A percentile compares a stretch with the other conserved stretches of the same genome.
phyloP scores from a whole-genome alignment of 1,140 invertebrate species.

The Nebria ingens region DNA sequence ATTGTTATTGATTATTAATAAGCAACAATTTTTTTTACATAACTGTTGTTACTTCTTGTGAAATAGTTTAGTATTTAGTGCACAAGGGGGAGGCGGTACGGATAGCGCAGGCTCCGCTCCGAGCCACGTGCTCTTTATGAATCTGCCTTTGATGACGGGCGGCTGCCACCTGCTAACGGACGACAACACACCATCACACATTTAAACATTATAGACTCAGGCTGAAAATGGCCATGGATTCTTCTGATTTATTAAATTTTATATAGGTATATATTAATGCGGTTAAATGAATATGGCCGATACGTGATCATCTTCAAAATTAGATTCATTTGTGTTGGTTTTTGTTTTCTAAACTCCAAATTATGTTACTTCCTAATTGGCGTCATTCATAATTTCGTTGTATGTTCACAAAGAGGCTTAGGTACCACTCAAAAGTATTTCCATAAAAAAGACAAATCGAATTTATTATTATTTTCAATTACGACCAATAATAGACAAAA shows the following conservation, averaged over 20 bases:
- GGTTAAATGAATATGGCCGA: no score
- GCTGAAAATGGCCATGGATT: no score
- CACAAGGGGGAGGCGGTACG: not conserved
- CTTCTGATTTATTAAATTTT: no score
- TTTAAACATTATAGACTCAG: not conserved
- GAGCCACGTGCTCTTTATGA: conserved; percentile 3
- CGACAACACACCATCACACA: not conserved
- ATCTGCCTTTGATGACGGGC: conserved; percentile 4
- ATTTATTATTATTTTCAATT: not conserved
- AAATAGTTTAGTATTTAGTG: not conserved
- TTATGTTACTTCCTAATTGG: no score
- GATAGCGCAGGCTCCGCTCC: conserved; percentile 1
- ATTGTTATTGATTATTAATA: no score
- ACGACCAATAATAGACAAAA: not conserved
- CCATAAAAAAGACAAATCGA: not conserved
- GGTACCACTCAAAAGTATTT: not conserved
- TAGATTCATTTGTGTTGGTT: no score
- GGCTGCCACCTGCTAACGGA: conserved; percentile 8
- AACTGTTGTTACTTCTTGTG: not conserved
- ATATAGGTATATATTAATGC: no score
- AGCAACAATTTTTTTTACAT: no score
- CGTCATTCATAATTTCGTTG: no score
- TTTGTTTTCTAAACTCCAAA: no score
- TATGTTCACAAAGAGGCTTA: no score
- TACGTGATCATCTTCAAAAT: no score